Percentiles rank a stretch among this genome's conserved stretches.
phyloP scores from a whole-genome alignment of 1,140 invertebrate species.

The Diploscapter pachys region DNA sequence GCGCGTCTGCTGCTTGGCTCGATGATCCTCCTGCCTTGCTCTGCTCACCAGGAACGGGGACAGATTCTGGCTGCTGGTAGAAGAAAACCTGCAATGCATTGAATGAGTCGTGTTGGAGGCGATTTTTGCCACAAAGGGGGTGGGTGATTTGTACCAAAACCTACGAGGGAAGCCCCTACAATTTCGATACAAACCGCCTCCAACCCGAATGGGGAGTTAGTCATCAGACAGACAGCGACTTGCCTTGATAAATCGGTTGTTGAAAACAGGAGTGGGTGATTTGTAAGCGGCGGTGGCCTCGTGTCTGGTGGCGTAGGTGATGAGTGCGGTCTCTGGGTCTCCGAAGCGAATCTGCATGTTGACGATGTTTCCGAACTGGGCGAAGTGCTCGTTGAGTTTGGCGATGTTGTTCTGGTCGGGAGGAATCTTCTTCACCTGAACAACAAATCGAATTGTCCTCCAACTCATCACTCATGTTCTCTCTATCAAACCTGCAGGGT shows the following conservation, averaged over 20 bases:
- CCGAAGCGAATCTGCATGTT: constrained; percentile 86
- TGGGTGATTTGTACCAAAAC: too few species aligned
- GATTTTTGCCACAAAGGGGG: too few species aligned
- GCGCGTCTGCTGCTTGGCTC: too few species aligned
- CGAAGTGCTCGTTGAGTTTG: constrained; percentile 89
- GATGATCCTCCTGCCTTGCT: too few species aligned
- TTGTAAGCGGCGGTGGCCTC: constrained; percentile 88
- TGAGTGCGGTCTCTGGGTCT: constrained; percentile 84
- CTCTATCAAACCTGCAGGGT: too few species aligned
- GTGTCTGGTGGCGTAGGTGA: constrained; percentile 80
- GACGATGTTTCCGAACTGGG: constrained; percentile 89
- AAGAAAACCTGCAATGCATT: too few species aligned
- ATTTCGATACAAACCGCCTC: background rate
- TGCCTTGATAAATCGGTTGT: constrained; percentile 73
- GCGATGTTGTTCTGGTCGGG: constrained; percentile 84
- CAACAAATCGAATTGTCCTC: too few species aligned
- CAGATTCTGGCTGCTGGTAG: too few species aligned
- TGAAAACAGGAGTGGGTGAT: constrained; percentile 88
- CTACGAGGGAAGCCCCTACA: too few species aligned
- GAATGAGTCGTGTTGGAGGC: too few species aligned
- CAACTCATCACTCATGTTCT: too few species aligned
- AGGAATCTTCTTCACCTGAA: constrained; percentile 88
- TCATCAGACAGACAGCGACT: constrained; percentile 67
- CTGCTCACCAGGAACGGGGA: too few species aligned
- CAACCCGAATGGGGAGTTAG: constrained; percentile 6